Percentiles rank a stretch among this genome's conserved stretches.
These are phyloP conservation scores for Rhyacophila evoluta DNA, from an alignment of 2,888 invertebrate genomes.

Conservation along the genomic window DNA sequence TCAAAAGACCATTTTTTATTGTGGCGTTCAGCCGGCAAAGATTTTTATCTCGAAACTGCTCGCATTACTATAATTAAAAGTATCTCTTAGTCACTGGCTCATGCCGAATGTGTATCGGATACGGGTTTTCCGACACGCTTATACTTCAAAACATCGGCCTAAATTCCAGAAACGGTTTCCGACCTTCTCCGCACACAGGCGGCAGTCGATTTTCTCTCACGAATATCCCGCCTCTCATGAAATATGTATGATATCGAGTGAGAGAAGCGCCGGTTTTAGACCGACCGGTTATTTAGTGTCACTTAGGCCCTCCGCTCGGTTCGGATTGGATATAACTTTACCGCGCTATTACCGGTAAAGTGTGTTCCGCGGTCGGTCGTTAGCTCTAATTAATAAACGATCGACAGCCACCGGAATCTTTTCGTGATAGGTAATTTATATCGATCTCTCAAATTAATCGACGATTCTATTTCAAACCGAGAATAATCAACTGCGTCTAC, in stretches of 20 bases:
- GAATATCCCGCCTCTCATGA: not conserved
- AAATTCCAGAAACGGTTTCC: not conserved
- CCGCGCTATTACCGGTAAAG: not conserved
- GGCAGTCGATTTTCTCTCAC: not conserved
- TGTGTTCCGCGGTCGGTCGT: not conserved
- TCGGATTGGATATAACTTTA: not conserved
- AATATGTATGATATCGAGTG: slow-evolving; percentile 1
- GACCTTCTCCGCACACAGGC: not conserved
- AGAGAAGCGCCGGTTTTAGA: not conserved
- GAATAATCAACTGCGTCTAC: no score
- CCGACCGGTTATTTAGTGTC: slow-evolving; percentile 10
- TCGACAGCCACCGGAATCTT: not conserved
- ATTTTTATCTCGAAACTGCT: no score
- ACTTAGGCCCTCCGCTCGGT: not conserved
- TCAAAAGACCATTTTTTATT: no score
- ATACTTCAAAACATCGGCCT: no score
- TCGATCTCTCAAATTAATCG: not conserved
- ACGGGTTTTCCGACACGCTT: no score
- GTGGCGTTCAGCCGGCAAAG: no score
- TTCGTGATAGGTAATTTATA: not conserved
- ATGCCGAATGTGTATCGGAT: no score
- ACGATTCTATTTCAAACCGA: no score
- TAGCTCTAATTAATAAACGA: slow-evolving; percentile 7
- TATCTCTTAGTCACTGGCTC: no score
- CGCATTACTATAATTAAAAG: no score